These are phyloP conservation scores for Byasa hedistus DNA, from an alignment of 2,888 invertebrate species.

Conservation along the genomic window DNA sequence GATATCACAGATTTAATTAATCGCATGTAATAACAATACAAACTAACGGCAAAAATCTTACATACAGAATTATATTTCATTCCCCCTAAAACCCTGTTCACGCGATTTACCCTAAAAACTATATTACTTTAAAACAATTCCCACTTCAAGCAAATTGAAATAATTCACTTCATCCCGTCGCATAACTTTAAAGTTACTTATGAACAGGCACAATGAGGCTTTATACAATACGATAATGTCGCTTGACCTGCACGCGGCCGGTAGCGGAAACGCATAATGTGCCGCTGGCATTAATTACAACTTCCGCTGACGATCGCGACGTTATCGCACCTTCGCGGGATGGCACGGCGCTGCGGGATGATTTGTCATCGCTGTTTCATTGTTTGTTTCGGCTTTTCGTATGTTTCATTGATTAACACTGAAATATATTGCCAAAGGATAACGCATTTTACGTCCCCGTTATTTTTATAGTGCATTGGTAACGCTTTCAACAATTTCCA, in stretches of 20 bases:
- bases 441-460: not conserved
- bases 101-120: constrained; percentile 61
- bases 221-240: constrained; percentile 47
- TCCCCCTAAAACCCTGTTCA: constrained; percentile 50
- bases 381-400: constrained; percentile 16
- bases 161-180: constrained; percentile 58
- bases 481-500: constrained; percentile 12
- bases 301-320: constrained; percentile 52
- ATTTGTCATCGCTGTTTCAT: constrained; percentile 30
- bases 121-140: constrained; percentile 62
- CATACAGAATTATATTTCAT: too few species aligned
- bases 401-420: constrained; percentile 21
- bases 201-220: constrained; percentile 47
- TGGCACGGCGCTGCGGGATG: constrained; percentile 34
- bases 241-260: constrained; percentile 47
- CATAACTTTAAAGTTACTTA: constrained; percentile 59
- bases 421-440: constrained; percentile 8
- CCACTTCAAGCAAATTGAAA: constrained; percentile 63
- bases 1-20: too few species aligned
- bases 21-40: too few species aligned
- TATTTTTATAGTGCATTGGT: not conserved
- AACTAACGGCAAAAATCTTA: too few species aligned
- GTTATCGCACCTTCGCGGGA: constrained; percentile 48
- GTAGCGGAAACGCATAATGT: constrained; percentile 59
- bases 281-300: constrained; percentile 61